phyloP scores from a whole-genome alignment of 2,797 vertebrate genomes.

The Macrochelys suwanniensis region DNA sequence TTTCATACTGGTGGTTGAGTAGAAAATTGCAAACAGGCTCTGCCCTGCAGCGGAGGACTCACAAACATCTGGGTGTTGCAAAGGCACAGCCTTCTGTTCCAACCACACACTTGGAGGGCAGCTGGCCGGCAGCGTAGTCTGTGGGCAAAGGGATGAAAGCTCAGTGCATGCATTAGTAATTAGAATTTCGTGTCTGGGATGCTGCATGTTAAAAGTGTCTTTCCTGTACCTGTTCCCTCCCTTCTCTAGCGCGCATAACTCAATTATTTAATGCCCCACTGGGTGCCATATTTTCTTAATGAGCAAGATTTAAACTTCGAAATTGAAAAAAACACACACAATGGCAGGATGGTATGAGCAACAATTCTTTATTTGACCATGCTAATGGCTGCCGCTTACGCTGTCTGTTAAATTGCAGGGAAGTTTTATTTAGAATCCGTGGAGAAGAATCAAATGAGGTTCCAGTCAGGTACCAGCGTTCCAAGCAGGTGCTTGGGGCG shows the following conservation, averaged over 20 bases:
- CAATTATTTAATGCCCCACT: rapidly evolving
- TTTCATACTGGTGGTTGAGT: conserved; percentile 78
- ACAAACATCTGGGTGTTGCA: conserved; percentile 67
- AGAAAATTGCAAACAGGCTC: conserved; percentile 83
- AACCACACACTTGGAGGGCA: neutral
- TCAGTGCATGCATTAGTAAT: neutral
- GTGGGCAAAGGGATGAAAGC: neutral
- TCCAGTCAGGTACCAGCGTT: neutral
- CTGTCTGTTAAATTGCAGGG: neutral
- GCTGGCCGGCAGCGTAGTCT: neutral
- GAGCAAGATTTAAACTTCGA: neutral
- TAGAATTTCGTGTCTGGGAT: rapidly evolving
- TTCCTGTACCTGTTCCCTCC: neutral
- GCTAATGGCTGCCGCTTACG: neutral
- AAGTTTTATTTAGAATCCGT: neutral
- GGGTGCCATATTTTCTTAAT: rapidly evolving
- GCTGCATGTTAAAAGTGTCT: rapidly evolving
- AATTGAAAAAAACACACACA: neutral
- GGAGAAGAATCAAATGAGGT: too few species aligned
- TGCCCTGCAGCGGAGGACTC: conserved; percentile 65
- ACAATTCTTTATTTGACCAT: neutral
- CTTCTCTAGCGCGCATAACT: rapidly evolving
- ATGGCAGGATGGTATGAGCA: neutral
- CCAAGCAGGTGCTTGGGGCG: too few species aligned
- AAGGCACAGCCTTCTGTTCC: neutral